Base-by-base conservation (phyloP, 1,140 invertebrate species). In the Pogonus chalceus region DNA sequence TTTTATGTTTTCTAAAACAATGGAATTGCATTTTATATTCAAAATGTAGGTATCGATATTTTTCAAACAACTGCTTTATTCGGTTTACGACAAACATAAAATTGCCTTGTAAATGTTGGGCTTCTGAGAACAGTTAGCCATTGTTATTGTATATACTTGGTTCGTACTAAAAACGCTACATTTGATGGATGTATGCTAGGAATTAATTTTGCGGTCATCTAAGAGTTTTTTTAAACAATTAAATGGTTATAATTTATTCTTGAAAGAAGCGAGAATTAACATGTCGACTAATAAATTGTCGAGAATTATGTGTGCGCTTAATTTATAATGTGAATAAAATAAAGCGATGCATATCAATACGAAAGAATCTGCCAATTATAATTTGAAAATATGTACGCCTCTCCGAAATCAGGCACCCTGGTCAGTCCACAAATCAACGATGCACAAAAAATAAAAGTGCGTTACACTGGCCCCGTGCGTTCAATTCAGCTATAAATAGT, bases 351-450 rank as follows among this genome's bases (percentile, higher is more conserved):
- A 18, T 43, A 43, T 43, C 37, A 18, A 43, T 9, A 16, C 18
- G 37, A 4, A 10, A 18, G 37, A 43, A 43, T 43, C 37, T 18
- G 37, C 37, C 37, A 43, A 43, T 43, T 43, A 43, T 43, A 43
- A 43, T 43, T 43, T 43, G 9, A 43, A 43, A 43, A 43, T 43
- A 43, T 43, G 7, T 12, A 43, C 37, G 37, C 37, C 37, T 43
- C 37, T 43, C 18, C 37, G 37, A 9, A 43, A 43, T n/a, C 37
- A 18, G 37, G 37, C 37, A 43, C 37, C 37, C 37, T 43, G 37
- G 3, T 4, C 37, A 18, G 37, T 10, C 37, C 37, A 43, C 37
- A 43, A 43, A 43, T 43, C 37, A 43, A 16, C 4, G 37, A 43
- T 43, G 37, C 37, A 7, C 37, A 18, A 43, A 43, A 43, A 43